Evolutionary conservation across 2,888 invertebrate species (phyloP).

Genomic region (Platerodrilus igneus): DNA sequence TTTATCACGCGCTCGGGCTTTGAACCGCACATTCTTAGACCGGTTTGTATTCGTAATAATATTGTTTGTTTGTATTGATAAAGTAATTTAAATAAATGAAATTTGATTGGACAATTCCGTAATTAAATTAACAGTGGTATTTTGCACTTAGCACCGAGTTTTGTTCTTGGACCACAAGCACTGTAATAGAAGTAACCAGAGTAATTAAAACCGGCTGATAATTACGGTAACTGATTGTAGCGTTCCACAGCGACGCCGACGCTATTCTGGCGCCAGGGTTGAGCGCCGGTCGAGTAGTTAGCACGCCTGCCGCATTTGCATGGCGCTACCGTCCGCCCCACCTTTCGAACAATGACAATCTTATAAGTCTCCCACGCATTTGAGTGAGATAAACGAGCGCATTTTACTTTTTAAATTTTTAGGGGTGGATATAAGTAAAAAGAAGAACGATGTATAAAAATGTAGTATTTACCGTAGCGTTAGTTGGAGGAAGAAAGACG

Average conservation of each 20-base stretch:
- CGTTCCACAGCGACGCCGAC: slow-evolving; percentile 47
- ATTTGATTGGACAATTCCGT: too few species aligned
- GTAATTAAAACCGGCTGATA: slow-evolving; percentile 34
- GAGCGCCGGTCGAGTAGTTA: slow-evolving; percentile 48
- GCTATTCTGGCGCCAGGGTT: slow-evolving; percentile 47
- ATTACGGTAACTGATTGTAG: slow-evolving; percentile 47
- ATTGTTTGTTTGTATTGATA: slow-evolving; percentile 19
- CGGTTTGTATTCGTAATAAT: too few species aligned
- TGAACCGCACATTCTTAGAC: too few species aligned
- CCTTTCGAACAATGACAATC: slow-evolving; percentile 37
- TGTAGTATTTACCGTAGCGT: slow-evolving; percentile 39
- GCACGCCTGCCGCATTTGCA: slow-evolving; percentile 50
- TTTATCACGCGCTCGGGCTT: too few species aligned
- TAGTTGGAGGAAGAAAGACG: slow-evolving; percentile 37
- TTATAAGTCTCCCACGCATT: slow-evolving; percentile 30
- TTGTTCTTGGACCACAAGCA: slow-evolving; percentile 18
- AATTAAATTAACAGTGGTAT: too few species aligned
- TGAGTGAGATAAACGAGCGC: slow-evolving; percentile 35
- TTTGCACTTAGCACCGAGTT: slow-evolving; percentile 6
- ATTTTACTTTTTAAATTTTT: slow-evolving; percentile 44
- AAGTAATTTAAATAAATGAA: slow-evolving; percentile 11
- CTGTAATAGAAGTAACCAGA: slow-evolving; percentile 38
- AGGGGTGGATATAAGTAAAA: slow-evolving; percentile 32
- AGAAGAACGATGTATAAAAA: slow-evolving; percentile 37
- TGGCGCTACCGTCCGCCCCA: slow-evolving; percentile 43